Conservation (phyloP, 2,888 invertebrate species). For the Drosophila neotestacea region DNA sequence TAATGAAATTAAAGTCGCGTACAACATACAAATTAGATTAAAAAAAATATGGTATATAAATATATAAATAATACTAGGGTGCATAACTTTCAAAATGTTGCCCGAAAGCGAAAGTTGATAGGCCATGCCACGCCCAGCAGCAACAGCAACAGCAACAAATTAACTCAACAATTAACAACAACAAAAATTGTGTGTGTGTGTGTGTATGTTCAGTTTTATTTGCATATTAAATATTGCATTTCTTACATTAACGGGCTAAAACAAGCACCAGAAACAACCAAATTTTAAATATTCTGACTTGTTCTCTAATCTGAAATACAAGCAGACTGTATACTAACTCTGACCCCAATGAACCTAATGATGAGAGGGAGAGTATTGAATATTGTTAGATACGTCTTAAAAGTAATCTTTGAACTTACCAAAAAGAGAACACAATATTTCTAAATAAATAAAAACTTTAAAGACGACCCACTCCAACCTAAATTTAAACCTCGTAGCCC, state of each 20-base stretch:
- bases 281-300: neutral
- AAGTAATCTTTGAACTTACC: conserved; percentile 6
- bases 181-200: neutral
- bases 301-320: neutral
- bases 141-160: neutral
- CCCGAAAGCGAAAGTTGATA: conserved; percentile 42
- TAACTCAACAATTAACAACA: neutral
- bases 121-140: conserved; percentile 18
- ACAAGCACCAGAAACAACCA: neutral
- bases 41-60: conserved; percentile 1
- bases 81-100: conserved; percentile 33
- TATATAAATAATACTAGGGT: conserved; percentile 13
- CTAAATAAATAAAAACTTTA: neutral
- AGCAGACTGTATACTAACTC: neutral
- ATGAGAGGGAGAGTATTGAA: neutral
- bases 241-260: neutral
- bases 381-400: neutral
- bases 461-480: neutral
- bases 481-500: conserved; percentile 88
- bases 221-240: neutral
- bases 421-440: conserved; percentile 1
- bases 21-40: conserved; percentile 57
- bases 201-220: conserved; percentile 27
- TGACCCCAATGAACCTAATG: conserved; percentile 5
- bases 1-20: conserved; percentile 27